Base-by-base conservation (phyloP, 2,888 invertebrate genomes). In the Anoplius nigerrimus region DNA sequence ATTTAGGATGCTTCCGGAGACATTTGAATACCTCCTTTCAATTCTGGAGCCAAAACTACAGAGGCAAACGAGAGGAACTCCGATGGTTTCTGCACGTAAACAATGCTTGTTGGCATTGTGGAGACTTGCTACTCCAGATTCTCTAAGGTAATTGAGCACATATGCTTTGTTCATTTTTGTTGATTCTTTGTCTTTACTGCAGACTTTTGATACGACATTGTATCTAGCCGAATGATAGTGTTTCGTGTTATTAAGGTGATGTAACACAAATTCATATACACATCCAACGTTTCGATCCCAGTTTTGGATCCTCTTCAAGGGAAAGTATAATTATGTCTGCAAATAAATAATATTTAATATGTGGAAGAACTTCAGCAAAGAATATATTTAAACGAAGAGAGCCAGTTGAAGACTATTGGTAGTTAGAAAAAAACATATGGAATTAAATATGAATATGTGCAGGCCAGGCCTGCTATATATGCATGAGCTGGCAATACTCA, bases 41-140 rank as follows among this genome's bases (percentile, higher is more conserved):
- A 34, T 69, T 4, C 46, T 69, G 13, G 60, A 60, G 34, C 46
- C 55, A 4, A 59, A 48, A 48, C 27, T 69, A 69, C 60, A 52
- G 24, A 60, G 53, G 20, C 18, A 65, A 61, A 57, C 15, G 48
- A 48, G n/a, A 20, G 69, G 61, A 60, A 34, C 46, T 51, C 60
- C 61, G 16, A 69, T 55, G 55, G 55, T 69, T 61, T 55, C 18
- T 43, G 24, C 61, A 64, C 43, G 48, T 8, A 65, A 60, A 55
- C 69, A 69, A 53, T 65, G 15, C 46, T 65, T 65, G 21, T 60
- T 65, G 43, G 45, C 56, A 27, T 52, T 69, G 22, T 69, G 64
- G 69, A 60, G 69, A 65, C 22, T 69, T 52, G 69, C 64, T 55
- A 65, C 69, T 59, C 51, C 64, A 56, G 65, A 60, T 51, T 60